phyloP scores from a whole-genome alignment of 2,888 invertebrate genomes.

The Nomada fucata region DNA sequence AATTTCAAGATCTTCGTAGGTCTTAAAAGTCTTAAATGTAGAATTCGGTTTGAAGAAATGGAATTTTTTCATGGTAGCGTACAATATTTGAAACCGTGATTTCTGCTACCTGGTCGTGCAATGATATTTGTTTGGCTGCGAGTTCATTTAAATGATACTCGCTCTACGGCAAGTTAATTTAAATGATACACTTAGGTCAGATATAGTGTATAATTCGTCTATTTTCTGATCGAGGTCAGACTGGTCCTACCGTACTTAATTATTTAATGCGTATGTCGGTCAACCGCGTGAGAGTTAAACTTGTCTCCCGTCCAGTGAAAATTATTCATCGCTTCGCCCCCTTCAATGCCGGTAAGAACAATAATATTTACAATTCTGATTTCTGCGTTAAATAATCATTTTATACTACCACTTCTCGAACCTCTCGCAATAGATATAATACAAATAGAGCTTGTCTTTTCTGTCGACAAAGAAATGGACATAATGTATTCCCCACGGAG shows the following conservation, averaged over 20 bases:
- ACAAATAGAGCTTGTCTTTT: too few species aligned
- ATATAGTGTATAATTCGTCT: neutral
- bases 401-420: too few species aligned
- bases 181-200: too few species aligned
- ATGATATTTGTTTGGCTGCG: neutral
- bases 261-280: neutral
- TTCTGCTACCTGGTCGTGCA: neutral
- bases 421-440: too few species aligned
- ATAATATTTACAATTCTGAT: too few species aligned
- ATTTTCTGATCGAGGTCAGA: conserved; percentile 1
- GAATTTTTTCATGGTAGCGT: too few species aligned
- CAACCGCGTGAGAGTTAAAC: neutral
- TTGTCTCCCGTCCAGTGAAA: neutral
- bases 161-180: neutral
- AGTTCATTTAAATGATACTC: neutral
- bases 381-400: too few species aligned
- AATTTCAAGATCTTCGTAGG: neutral
- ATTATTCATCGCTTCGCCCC: too few species aligned
- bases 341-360: neutral
- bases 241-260: neutral
- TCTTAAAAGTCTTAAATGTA: neutral
- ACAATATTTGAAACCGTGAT: neutral
- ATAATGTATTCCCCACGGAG: neutral
- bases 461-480: neutral
- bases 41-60: neutral